These are phyloP conservation scores for Cistogaster globosa DNA, from an alignment of 2,888 invertebrate genomes.

Conservation along the genomic window DNA sequence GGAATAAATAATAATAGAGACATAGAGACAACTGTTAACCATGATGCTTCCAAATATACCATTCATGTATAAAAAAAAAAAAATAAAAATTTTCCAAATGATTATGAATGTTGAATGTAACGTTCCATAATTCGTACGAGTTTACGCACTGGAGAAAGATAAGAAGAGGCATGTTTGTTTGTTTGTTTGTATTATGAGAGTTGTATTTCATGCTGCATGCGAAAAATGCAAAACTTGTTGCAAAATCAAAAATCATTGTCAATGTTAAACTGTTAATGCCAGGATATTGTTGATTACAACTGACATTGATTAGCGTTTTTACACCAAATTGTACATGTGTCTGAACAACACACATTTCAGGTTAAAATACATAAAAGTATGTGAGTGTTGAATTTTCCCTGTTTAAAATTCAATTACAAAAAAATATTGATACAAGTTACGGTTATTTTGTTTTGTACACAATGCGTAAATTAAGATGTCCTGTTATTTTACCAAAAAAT, in stretches of 20 bases:
- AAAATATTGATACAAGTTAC: background rate
- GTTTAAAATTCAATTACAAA: background rate
- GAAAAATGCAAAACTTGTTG: conserved; percentile 54
- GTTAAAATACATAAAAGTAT: background rate
- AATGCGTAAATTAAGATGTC: background rate
- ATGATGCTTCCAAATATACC: background rate
- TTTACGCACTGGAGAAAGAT: conserved; percentile 17
- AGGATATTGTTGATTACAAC: conserved; percentile 70
- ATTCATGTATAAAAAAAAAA: too few species aligned
- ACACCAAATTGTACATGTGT: conserved; percentile 74
- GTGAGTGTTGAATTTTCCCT: background rate
- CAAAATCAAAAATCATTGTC: conserved; percentile 57
- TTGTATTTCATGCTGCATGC: background rate
- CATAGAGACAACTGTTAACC: conserved; percentile 12
- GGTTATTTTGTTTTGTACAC: background rate
- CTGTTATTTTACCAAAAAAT: too few species aligned
- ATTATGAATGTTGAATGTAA: conserved; percentile 24
- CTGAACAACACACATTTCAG: conserved; percentile 69
- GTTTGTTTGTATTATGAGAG: conserved; percentile 9
- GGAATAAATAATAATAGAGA: conserved; percentile 33
- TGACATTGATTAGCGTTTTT: conserved; percentile 78
- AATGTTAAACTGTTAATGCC: conserved; percentile 55
- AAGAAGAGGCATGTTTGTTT: background rate
- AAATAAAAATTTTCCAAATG: background rate
- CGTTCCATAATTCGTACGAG: conserved; percentile 21